A percentile compares a stretch with the other conserved stretches of the same genome.
phyloP scores from a whole-genome alignment of 2,113 vertebrate genomes.

The Lamprologus ornatipinnis region DNA sequence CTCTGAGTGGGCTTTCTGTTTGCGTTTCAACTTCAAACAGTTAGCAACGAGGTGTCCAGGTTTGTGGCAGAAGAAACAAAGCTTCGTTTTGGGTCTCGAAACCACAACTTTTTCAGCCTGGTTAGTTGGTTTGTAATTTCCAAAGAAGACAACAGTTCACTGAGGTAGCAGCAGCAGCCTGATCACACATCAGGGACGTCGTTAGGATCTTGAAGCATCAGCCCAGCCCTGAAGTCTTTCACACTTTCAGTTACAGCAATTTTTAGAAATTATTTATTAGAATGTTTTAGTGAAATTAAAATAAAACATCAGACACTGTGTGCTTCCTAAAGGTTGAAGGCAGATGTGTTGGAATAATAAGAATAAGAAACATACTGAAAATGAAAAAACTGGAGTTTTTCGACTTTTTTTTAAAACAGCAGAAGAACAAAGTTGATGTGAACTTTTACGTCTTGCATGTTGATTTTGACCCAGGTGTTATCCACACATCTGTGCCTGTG shows the following conservation, averaged over 20 bases:
- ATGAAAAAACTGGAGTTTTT: background rate
- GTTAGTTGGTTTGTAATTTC: background rate
- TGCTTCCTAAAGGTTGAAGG: background rate
- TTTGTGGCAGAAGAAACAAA: too few species aligned
- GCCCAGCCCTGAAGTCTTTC: background rate
- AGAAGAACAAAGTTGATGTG: background rate
- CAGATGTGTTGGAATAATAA: background rate
- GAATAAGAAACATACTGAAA: background rate
- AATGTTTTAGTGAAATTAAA: background rate
- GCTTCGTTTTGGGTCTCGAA: too few species aligned
- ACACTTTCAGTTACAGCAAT: background rate
- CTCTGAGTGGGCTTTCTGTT: too few species aligned
- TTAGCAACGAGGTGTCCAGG: too few species aligned
- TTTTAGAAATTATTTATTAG: background rate
- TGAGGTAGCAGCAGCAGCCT: background rate
- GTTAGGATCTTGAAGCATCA: background rate
- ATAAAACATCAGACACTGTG: background rate
- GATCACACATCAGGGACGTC: background rate
- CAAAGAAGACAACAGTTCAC: background rate
- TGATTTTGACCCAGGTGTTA: background rate
- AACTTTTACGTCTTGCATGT: background rate
- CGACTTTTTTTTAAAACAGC: rapidly evolving
- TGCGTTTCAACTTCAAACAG: too few species aligned
- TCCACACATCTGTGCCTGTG: background rate
- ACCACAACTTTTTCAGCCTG: too few species aligned